Evolutionary conservation across 2,797 vertebrate genomes (phyloP).

Genomic region (Propithecus perrieri): DNA sequence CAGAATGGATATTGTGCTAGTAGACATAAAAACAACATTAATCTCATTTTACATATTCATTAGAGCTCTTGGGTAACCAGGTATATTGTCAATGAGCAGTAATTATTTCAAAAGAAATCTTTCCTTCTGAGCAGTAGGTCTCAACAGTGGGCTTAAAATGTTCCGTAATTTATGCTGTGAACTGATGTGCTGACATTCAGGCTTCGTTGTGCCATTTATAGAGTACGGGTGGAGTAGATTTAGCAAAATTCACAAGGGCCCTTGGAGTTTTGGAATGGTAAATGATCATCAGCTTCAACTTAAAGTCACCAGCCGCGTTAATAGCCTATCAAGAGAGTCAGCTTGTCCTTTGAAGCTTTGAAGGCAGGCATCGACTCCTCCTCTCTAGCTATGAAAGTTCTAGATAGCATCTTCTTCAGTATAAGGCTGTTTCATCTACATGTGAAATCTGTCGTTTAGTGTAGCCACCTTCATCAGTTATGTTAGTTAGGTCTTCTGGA

Average conservation of each 20-base stretch:
- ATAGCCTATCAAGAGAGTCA: not conserved
- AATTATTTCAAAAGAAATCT: not conserved
- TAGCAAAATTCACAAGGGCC: not conserved
- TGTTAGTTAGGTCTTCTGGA: not conserved
- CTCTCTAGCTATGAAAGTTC: not conserved
- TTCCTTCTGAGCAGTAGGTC: not conserved
- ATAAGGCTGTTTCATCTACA: not conserved
- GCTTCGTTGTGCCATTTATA: not conserved
- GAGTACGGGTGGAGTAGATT: not conserved
- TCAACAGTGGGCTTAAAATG: not conserved
- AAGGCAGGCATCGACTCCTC: not conserved
- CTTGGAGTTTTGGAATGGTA: not conserved
- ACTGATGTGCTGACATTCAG: not conserved
- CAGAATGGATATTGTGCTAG: not conserved
- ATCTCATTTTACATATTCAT: not conserved
- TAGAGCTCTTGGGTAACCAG: not conserved
- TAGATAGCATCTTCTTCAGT: not conserved
- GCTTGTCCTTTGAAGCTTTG: not conserved
- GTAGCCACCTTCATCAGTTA: not conserved
- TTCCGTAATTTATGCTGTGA: not conserved
- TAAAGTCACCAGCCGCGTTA: not conserved
- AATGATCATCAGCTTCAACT: not conserved
- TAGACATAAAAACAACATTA: not conserved
- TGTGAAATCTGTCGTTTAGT: not conserved
- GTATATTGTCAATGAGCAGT: not conserved